phyloP scores from a whole-genome alignment of 2,797 vertebrate species.

The Coregonus sp. region DNA sequence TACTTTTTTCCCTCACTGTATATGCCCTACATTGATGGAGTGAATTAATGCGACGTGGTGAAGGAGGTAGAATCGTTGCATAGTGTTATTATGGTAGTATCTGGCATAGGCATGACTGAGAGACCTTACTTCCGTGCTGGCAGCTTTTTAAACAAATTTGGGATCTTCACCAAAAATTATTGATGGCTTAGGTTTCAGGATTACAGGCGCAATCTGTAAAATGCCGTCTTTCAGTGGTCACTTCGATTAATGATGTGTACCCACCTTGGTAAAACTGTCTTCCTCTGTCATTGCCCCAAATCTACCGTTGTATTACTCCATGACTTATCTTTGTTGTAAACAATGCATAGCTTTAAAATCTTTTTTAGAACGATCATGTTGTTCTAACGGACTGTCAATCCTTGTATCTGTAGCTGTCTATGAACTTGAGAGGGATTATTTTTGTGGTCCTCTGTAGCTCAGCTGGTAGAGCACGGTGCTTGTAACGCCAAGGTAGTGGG shows the following conservation, averaged over 20 bases:
- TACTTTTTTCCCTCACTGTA: too few relatives aligned
- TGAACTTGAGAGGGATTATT: not conserved
- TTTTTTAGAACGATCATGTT: not conserved
- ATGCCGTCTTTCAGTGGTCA: not conserved
- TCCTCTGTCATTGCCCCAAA: not conserved
- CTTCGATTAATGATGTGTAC: slow-evolving; percentile 17
- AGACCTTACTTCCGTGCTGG: slow-evolving; percentile 21
- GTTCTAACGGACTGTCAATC: not conserved
- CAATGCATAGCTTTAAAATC: not conserved
- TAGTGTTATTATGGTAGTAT: slow-evolving; percentile 37
- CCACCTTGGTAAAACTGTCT: not conserved
- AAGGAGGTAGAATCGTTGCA: slow-evolving; percentile 71
- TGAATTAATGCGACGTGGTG: slow-evolving; percentile 36
- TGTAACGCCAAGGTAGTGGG: too few relatives aligned
- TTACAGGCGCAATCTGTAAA: slow-evolving; percentile 14
- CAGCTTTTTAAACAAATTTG: slow-evolving; percentile 28
- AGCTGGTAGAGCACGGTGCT: too few relatives aligned
- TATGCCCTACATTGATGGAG: not conserved
- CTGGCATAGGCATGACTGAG: not conserved
- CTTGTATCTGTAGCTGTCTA: not conserved
- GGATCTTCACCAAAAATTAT: slow-evolving; percentile 28
- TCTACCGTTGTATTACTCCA: not conserved
- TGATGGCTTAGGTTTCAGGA: slow-evolving; percentile 53
- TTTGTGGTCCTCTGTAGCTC: too few relatives aligned
- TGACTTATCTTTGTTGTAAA: not conserved